Evolutionary conservation across 2,113 vertebrate genomes (phyloP).

Genomic region (Pollimyrus isidori): DNA sequence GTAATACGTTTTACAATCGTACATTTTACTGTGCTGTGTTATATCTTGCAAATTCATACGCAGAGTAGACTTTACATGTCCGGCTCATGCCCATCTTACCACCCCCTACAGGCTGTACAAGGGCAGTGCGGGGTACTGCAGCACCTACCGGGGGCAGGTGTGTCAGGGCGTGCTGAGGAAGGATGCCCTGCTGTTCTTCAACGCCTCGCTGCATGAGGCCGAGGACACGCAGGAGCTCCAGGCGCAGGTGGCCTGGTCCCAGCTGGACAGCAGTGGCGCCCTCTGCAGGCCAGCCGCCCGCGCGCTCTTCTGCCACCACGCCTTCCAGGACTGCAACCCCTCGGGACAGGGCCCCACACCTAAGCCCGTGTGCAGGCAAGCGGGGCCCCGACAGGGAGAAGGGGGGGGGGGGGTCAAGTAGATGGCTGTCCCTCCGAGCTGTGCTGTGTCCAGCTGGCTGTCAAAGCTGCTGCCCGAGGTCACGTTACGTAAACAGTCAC

Average conservation of each 20-base stretch:
- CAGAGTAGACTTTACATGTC: background rate
- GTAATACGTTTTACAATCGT: background rate
- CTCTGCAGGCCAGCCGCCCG: conserved; percentile 73
- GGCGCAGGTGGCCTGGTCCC: conserved; percentile 71
- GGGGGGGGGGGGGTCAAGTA: no score
- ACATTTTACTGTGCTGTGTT: background rate
- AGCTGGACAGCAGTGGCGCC: conserved; percentile 68
- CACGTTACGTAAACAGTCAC: background rate
- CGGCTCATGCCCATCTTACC: background rate
- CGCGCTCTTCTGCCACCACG: conserved; percentile 77
- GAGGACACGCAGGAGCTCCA: conserved; percentile 83
- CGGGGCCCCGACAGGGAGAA: background rate
- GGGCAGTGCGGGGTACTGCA: conserved; percentile 78
- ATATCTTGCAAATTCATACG: background rate
- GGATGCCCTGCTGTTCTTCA: conserved; percentile 83
- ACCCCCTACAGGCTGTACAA: conserved; percentile 68
- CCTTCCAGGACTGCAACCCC: conserved; percentile 84
- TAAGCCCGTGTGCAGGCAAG: conserved; percentile 87
- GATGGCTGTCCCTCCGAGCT: background rate
- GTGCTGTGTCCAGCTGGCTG: background rate
- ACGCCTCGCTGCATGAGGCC: conserved; percentile 75
- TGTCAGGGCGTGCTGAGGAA: conserved; percentile 63
- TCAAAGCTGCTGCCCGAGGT: background rate
- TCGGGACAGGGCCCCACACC: conserved; percentile 72
- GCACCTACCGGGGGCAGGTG: conserved; percentile 78